Evolutionary conservation across 2,113 vertebrate genomes (phyloP), one percentile per base, ranked within the genome.

Genomic region (Anarhynchus alexandrinus): DNA sequence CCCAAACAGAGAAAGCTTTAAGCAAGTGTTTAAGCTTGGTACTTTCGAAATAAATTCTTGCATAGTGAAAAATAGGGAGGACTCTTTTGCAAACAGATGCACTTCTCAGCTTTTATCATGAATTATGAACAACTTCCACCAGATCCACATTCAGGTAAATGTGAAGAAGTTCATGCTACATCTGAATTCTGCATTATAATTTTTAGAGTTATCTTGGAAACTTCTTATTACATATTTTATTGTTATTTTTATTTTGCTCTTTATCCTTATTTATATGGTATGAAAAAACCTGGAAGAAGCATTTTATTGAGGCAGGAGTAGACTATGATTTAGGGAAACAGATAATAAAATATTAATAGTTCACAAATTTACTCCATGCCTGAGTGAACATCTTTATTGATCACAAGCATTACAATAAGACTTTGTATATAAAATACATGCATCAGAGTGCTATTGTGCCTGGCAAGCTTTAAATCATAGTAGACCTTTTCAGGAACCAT

Each of bases 291-390:
- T 61, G 81, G 38, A 88, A 90, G 71, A 94, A 90, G 1, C 38
- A 54, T 96, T 95, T 96, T 93, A 89, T 87, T 96, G 90, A 88
- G 43, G n/a, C 87, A 95, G 58, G 22, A 89, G 21, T 85, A 82
- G 76, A 81, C 42, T 92, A 38, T 87, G 81, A 97, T 97, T 97
- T 97, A 96, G 87, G 55, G 55, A 70, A 85, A 66, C 29, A 71
- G 52, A 73, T 47, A 90, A 76, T 97, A 95, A 97, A 96, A 97
- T 96, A 96, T 96, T 97, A 97, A 96, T 86, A 93, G 65, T 55
- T 97, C 81, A 71, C 77, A 97, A 97, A 96, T 97, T 92, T 97
- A 94, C 90, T 96, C 71, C 54, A 81, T 81, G 81, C 82, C 65
- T 94, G 86, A 92, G 38, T 21, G 77, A 97, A 90, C 51, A 96